phyloP scores from a whole-genome alignment of 2,113 vertebrate species.

The Bagarius yarrelli region DNA sequence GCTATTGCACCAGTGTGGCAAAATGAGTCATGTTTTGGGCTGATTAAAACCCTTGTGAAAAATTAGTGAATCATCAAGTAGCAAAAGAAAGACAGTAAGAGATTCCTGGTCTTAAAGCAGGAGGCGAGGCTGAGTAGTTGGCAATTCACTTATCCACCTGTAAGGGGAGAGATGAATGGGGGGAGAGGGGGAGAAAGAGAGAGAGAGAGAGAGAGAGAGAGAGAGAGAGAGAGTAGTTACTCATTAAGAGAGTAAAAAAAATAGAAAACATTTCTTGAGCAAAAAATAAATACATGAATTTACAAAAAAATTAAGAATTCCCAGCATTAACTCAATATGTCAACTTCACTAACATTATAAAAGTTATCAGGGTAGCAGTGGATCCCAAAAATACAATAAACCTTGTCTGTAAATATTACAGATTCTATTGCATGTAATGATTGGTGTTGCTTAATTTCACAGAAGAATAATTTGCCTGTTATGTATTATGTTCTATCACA shows the following conservation, averaged over 20 bases:
- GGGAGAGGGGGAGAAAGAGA: constrained; percentile 19
- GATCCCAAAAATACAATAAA: background rate
- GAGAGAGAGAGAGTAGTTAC: background rate
- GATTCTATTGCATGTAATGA: background rate
- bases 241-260: no score
- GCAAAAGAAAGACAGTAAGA: background rate
- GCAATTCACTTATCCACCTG: constrained; percentile 59
- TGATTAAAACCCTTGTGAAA: background rate
- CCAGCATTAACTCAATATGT: background rate
- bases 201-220: background rate
- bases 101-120: constrained; percentile 43
- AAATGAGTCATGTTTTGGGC: background rate
- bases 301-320: constrained; percentile 1
- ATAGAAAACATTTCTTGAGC: no score
- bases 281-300: background rate
- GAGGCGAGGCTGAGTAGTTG: constrained; percentile 49
- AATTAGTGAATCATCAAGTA: constrained; percentile 5
- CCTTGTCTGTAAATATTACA: background rate
- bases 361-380: background rate
- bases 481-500: background rate
- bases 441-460: background rate
- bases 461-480: background rate
- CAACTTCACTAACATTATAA: background rate
- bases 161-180: constrained; percentile 15
- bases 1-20: constrained; percentile 1